Evolutionary conservation across 35 echinoderm and acorn worm genomes (phyloP).

Genomic region (Apostichopus japonicus): DNA sequence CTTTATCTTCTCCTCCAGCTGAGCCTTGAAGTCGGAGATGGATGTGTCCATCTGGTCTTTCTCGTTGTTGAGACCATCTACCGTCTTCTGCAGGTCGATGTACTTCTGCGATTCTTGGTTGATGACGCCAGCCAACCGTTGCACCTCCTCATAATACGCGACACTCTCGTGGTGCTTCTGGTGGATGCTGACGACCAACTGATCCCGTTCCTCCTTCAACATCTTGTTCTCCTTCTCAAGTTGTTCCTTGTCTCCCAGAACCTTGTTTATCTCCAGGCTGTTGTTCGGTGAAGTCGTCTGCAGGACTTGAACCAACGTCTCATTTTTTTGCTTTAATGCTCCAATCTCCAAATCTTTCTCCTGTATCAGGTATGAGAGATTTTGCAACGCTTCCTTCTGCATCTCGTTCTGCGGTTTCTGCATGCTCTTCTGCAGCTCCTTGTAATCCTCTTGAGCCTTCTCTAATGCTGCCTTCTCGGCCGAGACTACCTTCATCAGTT

Average conservation of each 20-base stretch:
- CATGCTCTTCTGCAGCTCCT: constrained; percentile 66
- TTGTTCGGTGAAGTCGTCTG: constrained; percentile 72
- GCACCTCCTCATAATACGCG: constrained; percentile 98
- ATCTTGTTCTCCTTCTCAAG: constrained; percentile 93
- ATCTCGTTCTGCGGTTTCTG: constrained; percentile 87
- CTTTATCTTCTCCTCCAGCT: constrained; percentile 67
- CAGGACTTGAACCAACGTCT: constrained; percentile 81
- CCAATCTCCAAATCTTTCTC: constrained; percentile 98
- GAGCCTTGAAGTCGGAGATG: constrained; percentile 32
- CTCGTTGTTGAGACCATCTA: constrained; percentile 47
- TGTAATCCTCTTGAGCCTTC: constrained; percentile 88
- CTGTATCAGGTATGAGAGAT: constrained; percentile 87
- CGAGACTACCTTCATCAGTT: constrained; percentile 81
- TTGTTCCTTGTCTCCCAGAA: constrained; percentile 76
- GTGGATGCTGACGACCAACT: constrained; percentile 94
- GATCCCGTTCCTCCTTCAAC: constrained; percentile 88
- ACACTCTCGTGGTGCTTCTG: constrained; percentile 99
- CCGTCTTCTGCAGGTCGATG: constrained; percentile 62
- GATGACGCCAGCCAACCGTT: constrained; percentile 81
- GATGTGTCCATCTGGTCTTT: constrained; percentile 58
- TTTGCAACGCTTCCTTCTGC: constrained; percentile 95
- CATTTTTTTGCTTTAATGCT: constrained; percentile 88
- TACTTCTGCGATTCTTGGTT: constrained; percentile 69
- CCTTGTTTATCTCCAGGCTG: constrained; percentile 76
- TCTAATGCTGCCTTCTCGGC: constrained; percentile 90